phyloP scores from a whole-genome alignment of 2,888 invertebrate species.

The Hemicrepidius hirtus region DNA sequence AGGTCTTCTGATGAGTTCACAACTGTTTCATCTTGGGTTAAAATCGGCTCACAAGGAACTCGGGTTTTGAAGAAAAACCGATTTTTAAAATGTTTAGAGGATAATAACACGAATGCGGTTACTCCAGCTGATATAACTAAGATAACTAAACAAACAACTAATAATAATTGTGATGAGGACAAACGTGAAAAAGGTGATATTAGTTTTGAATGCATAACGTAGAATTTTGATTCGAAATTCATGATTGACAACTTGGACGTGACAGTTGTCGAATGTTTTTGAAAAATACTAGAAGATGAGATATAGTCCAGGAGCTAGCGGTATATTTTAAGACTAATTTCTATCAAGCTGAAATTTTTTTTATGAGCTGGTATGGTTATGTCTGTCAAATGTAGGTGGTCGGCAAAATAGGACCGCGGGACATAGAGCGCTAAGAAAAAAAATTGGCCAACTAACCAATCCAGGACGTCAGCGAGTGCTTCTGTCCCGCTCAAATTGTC shows the following conservation, averaged over 20 bases:
- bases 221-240: constrained; percentile 15
- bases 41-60: constrained; percentile 57
- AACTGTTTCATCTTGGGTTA: constrained; percentile 54
- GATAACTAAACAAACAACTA: constrained; percentile 59
- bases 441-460: too few relatives aligned
- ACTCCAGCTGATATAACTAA: constrained; percentile 62
- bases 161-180: constrained; percentile 24
- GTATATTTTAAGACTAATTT: too few relatives aligned
- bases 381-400: too few relatives aligned
- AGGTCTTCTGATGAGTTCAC: constrained; percentile 65
- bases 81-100: constrained; percentile 60
- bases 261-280: background rate
- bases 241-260: background rate
- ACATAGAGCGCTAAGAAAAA: too few relatives aligned
- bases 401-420: too few relatives aligned
- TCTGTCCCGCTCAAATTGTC: too few relatives aligned
- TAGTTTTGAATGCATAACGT: constrained; percentile 3
- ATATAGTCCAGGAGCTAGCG: too few relatives aligned
- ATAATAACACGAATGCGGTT: constrained; percentile 62
- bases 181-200: constrained; percentile 27
- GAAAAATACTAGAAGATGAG: too few relatives aligned
- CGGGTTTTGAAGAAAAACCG: constrained; percentile 35
- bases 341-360: too few relatives aligned
- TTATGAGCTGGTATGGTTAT: too few relatives aligned
- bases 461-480: too few relatives aligned